Conservation (phyloP, 2,113 vertebrate species). For the Clarias gariepinus region DNA sequence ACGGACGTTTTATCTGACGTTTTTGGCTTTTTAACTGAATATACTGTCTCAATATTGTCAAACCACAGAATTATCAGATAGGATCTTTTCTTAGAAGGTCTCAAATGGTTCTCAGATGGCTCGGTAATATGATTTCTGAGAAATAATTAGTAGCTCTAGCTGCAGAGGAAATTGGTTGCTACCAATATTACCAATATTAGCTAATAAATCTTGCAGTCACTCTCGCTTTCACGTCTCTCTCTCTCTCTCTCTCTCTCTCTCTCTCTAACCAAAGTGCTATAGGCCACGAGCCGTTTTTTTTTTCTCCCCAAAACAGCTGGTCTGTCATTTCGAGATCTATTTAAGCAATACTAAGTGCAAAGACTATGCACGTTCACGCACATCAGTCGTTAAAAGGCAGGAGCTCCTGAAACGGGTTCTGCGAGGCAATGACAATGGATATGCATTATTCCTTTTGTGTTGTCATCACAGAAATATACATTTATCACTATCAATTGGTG, state of each 20-base stretch:
- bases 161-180: neutral
- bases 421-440: neutral
- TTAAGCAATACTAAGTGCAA: slow-evolving; percentile 54
- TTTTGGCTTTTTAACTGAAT: neutral
- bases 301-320: neutral
- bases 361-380: slow-evolving; percentile 28
- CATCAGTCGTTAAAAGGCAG: slow-evolving; percentile 4
- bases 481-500: neutral
- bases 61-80: neutral
- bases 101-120: neutral
- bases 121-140: neutral
- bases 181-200: neutral
- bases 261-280: slow-evolving; percentile 14
- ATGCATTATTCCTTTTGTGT: neutral
- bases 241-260: slow-evolving; percentile 1
- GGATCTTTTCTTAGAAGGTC: neutral
- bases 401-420: neutral
- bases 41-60: neutral
- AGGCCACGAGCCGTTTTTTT: neutral
- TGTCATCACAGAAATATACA: neutral
- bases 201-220: slow-evolving; percentile 30
- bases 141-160: neutral
- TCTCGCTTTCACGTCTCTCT: slow-evolving; percentile 3
- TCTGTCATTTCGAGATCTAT: slow-evolving; percentile 9
- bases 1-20: neutral